Percentiles rank a stretch among this genome's conserved stretches.
Evolutionary conservation across 2,113 vertebrate genomes (phyloP).

Genomic region (Pelusios castaneus): DNA sequence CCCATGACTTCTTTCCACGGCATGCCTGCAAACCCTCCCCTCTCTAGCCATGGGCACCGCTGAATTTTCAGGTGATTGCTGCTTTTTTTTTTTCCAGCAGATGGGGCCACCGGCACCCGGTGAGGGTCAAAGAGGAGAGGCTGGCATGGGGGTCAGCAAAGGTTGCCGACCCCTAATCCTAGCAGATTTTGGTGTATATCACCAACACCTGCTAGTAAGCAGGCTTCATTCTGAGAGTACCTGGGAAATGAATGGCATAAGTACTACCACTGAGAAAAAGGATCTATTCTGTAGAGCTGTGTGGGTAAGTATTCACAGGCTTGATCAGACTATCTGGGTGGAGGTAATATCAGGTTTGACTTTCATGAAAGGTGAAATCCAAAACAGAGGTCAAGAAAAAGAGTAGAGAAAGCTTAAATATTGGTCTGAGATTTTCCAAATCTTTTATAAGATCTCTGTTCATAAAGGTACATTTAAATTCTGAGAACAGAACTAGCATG

Average conservation of each 20-base stretch:
- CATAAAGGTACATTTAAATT: conserved; percentile 46
- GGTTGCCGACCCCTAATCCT: neutral
- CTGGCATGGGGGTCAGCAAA: too few relatives aligned
- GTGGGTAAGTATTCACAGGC: neutral
- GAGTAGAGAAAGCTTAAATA: conserved; percentile 23
- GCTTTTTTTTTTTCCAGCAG: too few relatives aligned
- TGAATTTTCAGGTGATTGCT: too few relatives aligned
- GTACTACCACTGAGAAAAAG: neutral
- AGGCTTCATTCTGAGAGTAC: neutral
- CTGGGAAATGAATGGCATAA: neutral
- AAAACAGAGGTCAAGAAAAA: neutral
- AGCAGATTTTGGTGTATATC: neutral
- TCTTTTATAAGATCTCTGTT: conserved; percentile 43
- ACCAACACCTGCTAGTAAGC: neutral
- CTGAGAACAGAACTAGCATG: conserved; percentile 37
- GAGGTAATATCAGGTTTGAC: conserved; percentile 12
- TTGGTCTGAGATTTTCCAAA: conserved; percentile 29
- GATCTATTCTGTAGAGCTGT: neutral
- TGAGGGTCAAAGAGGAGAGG: too few relatives aligned
- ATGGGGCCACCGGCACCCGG: too few relatives aligned
- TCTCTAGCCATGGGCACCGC: too few relatives aligned
- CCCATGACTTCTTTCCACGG: too few relatives aligned
- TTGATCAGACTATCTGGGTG: neutral
- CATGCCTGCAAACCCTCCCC: too few relatives aligned
- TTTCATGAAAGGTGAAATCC: neutral